phyloP scores from a whole-genome alignment of 2,113 vertebrate species.

The Gasterosteus aculeatus region DNA sequence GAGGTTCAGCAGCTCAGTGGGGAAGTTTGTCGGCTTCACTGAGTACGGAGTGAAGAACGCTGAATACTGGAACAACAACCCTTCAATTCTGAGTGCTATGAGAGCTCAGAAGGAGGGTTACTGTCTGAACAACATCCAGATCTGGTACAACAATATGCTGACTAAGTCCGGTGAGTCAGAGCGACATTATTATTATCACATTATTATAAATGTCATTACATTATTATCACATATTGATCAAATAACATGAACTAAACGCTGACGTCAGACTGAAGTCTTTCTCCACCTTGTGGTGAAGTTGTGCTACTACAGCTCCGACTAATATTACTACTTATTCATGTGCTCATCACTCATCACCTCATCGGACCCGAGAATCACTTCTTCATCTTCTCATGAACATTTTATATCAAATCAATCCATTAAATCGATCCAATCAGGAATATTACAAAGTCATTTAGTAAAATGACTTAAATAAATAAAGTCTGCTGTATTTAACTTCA shows the following conservation, averaged over 20 bases:
- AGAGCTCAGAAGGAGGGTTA: rapidly evolving
- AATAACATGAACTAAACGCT: no score
- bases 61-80: rapidly evolving
- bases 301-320: background rate
- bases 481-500: no score
- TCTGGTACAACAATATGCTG: rapidly evolving
- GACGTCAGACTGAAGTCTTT: background rate
- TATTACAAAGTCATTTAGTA: no score
- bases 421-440: no score
- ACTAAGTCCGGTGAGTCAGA: slow-evolving; percentile 58
- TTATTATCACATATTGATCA: no score
- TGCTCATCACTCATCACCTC: no score
- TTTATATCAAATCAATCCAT: no score
- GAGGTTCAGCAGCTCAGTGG: slow-evolving; percentile 44
- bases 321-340: no score
- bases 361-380: no score
- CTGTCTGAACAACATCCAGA: background rate
- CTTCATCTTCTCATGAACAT: no score
- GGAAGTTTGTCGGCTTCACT: slow-evolving; percentile 20
- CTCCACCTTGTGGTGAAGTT: background rate
- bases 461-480: no score
- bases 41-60: background rate
- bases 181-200: background rate
- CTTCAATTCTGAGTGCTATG: rapidly evolving
- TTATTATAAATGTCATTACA: no score